Base-by-base conservation (phyloP, 37 sponge, comb jelly and placozoan genomes). In the Lycopodina hypogea region DNA sequence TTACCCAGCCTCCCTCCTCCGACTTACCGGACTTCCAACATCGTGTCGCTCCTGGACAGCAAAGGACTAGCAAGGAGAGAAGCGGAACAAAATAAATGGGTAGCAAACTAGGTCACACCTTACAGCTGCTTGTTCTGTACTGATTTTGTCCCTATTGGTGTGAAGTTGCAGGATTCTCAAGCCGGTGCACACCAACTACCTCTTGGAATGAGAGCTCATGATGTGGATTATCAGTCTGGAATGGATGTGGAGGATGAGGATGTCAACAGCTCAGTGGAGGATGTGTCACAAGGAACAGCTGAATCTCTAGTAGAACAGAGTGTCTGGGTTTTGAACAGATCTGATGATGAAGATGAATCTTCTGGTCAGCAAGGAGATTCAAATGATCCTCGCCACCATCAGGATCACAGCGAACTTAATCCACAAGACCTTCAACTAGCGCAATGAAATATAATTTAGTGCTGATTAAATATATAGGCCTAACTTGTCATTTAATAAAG, bases 191-290 rank as follows among this genome's bases (percentile, higher is more conserved):
- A 72, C 68, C 32, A 61, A 14, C 18, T 40, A n/a, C 67, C 82
- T n/a, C 0, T 76, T 56, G 81, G 88, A 32, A 53, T 81, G 48
- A 76, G 45, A 24, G 70, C 35, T 50, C 69, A 21, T 22, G 88
- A 82, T 56, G 48, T 59, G 56, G 74, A 74, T 42, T 66, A 52
- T 52, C 68, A 68, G 24, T 28, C 45, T 30, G 87, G 66, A 26
- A 73, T 71, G 59, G 87, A 86, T 3, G 29, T 77, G 73, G 86
- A 86, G 39, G 87, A 75, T 34, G 86, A 86, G 45, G 85, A 77
- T 26, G 85, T 48, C 14, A 59, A 83, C 32, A 73, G 69, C 56
- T 45, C 68, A 1, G 76, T 73, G 39, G 77, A 69, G 42, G 78
- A 69, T 7, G 69, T 53, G 19, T 9, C 48, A 45, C 48, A 45